These are phyloP conservation scores for Galeopterus variegatus DNA, from an alignment of 2,113 vertebrate genomes.

Conservation along the genomic window DNA sequence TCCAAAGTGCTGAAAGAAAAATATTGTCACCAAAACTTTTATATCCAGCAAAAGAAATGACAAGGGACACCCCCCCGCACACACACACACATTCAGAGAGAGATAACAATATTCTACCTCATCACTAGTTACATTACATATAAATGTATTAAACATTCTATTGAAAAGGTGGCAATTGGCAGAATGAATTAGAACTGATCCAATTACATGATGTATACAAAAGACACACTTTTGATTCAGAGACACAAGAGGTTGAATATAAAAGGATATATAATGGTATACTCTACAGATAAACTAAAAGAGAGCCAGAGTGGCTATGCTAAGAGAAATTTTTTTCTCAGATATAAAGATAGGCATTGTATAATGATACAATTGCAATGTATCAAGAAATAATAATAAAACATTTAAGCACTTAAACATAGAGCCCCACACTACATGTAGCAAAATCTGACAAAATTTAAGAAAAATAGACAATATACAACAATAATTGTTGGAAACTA, in stretches of 20 bases:
- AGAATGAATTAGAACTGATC: not conserved
- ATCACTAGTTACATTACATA: not conserved
- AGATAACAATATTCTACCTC: not conserved
- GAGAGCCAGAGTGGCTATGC: not conserved
- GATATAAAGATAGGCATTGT: not conserved
- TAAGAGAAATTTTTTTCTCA: not conserved
- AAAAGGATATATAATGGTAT: not conserved
- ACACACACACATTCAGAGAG: not conserved
- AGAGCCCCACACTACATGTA: not conserved
- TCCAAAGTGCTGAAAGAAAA: not conserved
- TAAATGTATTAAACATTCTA: not conserved
- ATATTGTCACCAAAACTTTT: not conserved
- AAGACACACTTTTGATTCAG: not conserved
- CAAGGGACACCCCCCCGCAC: no score
- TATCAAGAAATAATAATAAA: not conserved
- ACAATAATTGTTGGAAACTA: not conserved
- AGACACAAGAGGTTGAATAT: not conserved
- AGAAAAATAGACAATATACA: not conserved
- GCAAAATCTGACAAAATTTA: not conserved
- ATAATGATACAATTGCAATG: not conserved
- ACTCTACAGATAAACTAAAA: not conserved
- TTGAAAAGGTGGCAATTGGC: not conserved
- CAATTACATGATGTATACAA: not conserved
- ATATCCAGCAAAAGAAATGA: not conserved
- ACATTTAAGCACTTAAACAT: not conserved